phyloP scores from a whole-genome alignment of 2,113 vertebrate species.

The Laterallus jamaicensis region DNA sequence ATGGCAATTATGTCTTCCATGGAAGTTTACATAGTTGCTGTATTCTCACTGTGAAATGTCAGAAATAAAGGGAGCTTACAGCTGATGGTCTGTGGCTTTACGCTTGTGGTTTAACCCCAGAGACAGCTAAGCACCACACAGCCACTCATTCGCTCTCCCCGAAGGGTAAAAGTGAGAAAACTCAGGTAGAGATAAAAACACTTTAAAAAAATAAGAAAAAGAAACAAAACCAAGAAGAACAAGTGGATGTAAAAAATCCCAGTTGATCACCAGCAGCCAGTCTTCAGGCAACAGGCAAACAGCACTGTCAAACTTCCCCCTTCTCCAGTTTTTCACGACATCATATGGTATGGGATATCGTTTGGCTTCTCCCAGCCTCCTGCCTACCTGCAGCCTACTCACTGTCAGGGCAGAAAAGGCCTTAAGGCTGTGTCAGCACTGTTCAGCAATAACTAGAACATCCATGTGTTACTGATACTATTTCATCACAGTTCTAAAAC shows the following conservation, averaged over 20 bases:
- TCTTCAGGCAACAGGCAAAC: not conserved
- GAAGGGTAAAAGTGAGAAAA: not conserved
- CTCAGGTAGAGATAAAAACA: not conserved
- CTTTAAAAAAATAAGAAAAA: not conserved
- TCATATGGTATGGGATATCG: not conserved
- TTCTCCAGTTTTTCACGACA: not conserved
- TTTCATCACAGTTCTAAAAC: not conserved
- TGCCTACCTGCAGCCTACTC: not conserved
- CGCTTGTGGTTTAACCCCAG: not conserved
- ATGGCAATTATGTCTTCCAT: too few relatives aligned
- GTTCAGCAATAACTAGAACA: not conserved
- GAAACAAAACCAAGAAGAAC: not conserved
- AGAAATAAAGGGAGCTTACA: not conserved
- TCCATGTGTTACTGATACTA: not conserved
- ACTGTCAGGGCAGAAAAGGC: not conserved
- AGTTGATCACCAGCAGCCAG: not conserved
- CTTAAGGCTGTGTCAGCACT: not conserved
- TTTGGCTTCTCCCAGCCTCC: not conserved
- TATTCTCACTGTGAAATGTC: not conserved
- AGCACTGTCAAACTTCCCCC: not conserved
- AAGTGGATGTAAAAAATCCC: not conserved
- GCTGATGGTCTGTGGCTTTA: not conserved
- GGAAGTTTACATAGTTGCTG: not conserved
- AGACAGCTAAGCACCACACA: not conserved
- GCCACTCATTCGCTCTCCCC: not conserved